Evolutionary conservation across 2,888 invertebrate species (phyloP).

Genomic region (Liposcelis brunnea): DNA sequence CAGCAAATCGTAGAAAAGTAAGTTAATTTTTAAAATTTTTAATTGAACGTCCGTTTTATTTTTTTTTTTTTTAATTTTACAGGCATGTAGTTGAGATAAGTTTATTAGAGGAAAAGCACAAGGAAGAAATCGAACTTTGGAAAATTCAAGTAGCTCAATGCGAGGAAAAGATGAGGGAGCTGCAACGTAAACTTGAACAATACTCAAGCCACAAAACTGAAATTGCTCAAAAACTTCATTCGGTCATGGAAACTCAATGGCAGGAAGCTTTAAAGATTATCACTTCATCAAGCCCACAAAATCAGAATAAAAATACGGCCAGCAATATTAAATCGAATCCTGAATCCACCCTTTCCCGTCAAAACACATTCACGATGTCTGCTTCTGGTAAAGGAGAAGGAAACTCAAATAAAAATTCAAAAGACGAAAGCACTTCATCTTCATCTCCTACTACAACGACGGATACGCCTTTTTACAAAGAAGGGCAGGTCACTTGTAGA

Average conservation of each 20-base stretch:
- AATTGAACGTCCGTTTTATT: not conserved
- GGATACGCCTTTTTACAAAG: conserved; percentile 1
- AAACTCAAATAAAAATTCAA: conserved; percentile 2
- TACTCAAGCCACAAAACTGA: conserved; percentile 38
- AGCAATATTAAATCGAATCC: conserved; percentile 17
- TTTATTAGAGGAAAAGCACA: conserved; percentile 59
- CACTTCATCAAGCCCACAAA: conserved; percentile 22
- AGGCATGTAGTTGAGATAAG: conserved; percentile 60
- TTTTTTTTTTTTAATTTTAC: conserved; percentile 16
- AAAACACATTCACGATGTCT: not conserved
- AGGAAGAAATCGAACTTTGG: conserved; percentile 56
- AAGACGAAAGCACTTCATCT: conserved; percentile 3
- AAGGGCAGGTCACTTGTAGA: too few relatives aligned
- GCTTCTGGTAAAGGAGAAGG: not conserved
- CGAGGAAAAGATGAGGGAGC: conserved; percentile 37
- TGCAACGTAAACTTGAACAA: conserved; percentile 36
- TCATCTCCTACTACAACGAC: conserved; percentile 4
- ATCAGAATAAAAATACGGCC: conserved; percentile 20
- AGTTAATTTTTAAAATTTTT: too few relatives aligned
- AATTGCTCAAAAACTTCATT: conserved; percentile 55
- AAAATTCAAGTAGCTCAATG: conserved; percentile 48
- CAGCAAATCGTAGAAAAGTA: conserved; percentile 50
- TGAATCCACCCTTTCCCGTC: not conserved
- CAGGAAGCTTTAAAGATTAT: conserved; percentile 55
- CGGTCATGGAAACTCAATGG: conserved; percentile 68